Evolutionary conservation across 2,113 vertebrate species (phyloP), one percentile per base, ranked within the genome.

Genomic region (Ptychochromis oligacanthus): DNA sequence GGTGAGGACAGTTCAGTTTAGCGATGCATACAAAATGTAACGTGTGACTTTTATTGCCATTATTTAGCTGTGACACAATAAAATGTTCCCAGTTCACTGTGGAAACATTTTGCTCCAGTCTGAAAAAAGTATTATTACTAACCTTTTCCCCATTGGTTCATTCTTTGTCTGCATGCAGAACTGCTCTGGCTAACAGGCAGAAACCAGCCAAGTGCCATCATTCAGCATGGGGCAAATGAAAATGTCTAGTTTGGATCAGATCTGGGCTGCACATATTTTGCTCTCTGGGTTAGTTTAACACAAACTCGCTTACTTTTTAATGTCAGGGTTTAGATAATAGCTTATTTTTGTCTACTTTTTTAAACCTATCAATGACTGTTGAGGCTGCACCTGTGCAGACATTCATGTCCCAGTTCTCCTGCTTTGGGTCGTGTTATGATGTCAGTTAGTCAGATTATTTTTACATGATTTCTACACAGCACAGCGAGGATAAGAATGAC

Each of bases 151-250:
- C 6, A 14, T 6, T 46, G 13, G 43, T 46, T 46, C 13, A 46
- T 46, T 46, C 43, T 46, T 15, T 13, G 43, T 46, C 43, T 46
- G 2, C 6, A 14, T 46, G 14, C 43, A 46, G 43, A 46, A 15
- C 14, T 46, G 43, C 43, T 46, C 6, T 46, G 43, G 43, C 14
- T 46, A 46, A 46, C 43, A 26, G 62, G n/a, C 26, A 14, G 12
- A 43, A 43, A 43, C 40, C 40, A 43, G 40, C 40, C 40, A 43
- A 43, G 40, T 43, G 40, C 13, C 40, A 43, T 43, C 40, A 43
- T 13, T 12, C 40, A 14, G 40, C 4, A 43, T 43, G 40, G 26
- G 5, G 6, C 4, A 46, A 0, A 0, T 0, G 49, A 52, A 12
- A 15, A 12, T 11, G 46, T 26, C 38, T 18, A 14, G 28, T 11